These are phyloP conservation scores for Capricornis sumatraensis DNA, from an alignment of 2,113 vertebrate species.

Conservation along the genomic window DNA sequence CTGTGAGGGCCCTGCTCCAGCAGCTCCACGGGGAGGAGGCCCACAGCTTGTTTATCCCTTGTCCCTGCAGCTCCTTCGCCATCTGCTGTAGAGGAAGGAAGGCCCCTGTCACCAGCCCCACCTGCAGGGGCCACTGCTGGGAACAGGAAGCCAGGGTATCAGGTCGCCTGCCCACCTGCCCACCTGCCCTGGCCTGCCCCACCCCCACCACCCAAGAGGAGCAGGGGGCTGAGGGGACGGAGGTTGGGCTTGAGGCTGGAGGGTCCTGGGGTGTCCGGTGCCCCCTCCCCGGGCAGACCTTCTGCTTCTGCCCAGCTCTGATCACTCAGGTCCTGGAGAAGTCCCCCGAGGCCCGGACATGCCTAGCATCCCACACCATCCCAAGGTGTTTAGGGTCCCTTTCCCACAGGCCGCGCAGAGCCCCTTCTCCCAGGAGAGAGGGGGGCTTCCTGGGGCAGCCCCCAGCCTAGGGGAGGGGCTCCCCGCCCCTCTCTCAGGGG, in stretches of 20 bases:
- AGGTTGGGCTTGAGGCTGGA: neutral
- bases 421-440: neutral
- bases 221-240: too few relatives aligned
- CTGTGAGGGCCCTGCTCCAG: accelerated
- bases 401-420: accelerated
- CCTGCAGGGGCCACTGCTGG: neutral
- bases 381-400: neutral
- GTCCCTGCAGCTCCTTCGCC: neutral
- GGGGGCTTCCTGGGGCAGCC: neutral
- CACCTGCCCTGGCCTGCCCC: neutral
- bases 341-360: neutral
- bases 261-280: accelerated
- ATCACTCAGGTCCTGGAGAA: neutral
- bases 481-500: accelerated
- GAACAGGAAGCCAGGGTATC: neutral
- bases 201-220: neutral
- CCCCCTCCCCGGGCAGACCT: too few relatives aligned
- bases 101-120: neutral
- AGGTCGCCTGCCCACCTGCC: neutral
- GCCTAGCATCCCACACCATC: neutral
- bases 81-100: neutral
- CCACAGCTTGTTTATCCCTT: neutral
- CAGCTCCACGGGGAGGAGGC: neutral
- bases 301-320: neutral
- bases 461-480: accelerated